Base-by-base conservation (phyloP, 2,797 vertebrate genomes). In the Luscinia megarhynchos region DNA sequence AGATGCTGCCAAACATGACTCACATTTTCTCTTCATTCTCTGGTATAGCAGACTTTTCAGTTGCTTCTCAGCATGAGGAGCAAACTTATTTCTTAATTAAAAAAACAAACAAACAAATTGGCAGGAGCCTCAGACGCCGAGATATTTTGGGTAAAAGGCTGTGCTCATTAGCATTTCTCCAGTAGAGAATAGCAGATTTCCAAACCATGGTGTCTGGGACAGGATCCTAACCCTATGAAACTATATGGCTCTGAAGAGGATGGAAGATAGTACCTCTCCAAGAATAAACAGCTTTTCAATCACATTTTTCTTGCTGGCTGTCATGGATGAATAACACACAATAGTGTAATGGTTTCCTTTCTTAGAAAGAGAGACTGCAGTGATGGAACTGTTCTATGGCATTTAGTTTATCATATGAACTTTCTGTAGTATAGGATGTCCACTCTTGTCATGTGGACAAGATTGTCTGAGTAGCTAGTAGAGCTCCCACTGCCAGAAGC, bases 41-140 rank as follows among this genome's bases (percentile, higher is more conserved):
- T 41, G 57, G 30, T 89, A 61, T 61, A 78, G 68, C 72, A 94
- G 66, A 22, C 30, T 92, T 34, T 95, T 64, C 82, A 87, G 40
- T 90, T 90, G 79, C 82, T 89, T 90, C 89, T 81, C 91, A 86
- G 95, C 54, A 30, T 72, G 79, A 78, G 76, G 36, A 96, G 66
- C 79, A 91, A 73, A 93, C 73, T 80, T 94, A 81, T 89, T 94
- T 92, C 84, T 85, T 86, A 83, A 94, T 92, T 87, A 92, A 91
- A 78, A 87, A 94, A 87, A 90, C 79, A 95, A 96, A 82, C 89
- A 92, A 94, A 89, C 61, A 93, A 90, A 85, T 68, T 91, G 89
- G 68, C 89, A 86, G 89, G 66, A 84, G 20, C 82, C 90, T 55
- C 66, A 94, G 91, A 87, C 79, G 68, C 80, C 3, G 15, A 92